Base-by-base conservation (phyloP, 2,113 vertebrate genomes). In the Cercocebus atys region DNA sequence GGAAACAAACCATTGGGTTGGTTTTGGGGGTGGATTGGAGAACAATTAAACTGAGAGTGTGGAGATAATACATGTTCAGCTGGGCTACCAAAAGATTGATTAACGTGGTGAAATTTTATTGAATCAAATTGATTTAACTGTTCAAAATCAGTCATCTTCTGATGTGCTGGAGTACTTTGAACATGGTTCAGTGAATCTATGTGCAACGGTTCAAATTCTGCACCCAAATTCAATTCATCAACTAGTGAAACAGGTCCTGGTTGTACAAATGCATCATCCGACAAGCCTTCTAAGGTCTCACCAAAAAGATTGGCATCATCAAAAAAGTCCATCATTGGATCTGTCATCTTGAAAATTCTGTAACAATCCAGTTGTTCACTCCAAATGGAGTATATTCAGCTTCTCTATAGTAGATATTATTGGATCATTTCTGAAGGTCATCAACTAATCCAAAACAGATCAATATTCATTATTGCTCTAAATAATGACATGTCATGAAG, bases 271-370 rank as follows among this genome's bases (percentile, higher is more conserved):
- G 99, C 99, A 98, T 99, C 99, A 84, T 99, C 99, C 73, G 99
- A 99, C 95, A 99, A 99, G 97, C 99, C 99, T 97, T 99, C 99
- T 98, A 99, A 98, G 87, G 99, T 99, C 97, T 99, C 99, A 93
- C 99, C 99, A 98, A 99, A 99, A 98, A 99, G 99, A 99, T 99
- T 99, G 92, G 99, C 99, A 98, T 99, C 99, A 97, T 99, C 99
- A 98, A 99, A 99, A 98, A 99, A 99, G 98, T 99, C 99, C 99
- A 99, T 99, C 99, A 99, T 99, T 97, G 99, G 99, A 98, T 99
- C 99, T 86, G 98, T 99, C 99, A 99, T 99, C 98, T 99, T 99
- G 98, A 97, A 98, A 97, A 79, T 87, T 97, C 94, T 97, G 90
- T 95, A 98, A 98, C 94, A 95, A 94, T 98, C 94, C 95, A 95